Conservation (phyloP, 1,140 invertebrate species). For the Drosophila lacertosa region DNA sequence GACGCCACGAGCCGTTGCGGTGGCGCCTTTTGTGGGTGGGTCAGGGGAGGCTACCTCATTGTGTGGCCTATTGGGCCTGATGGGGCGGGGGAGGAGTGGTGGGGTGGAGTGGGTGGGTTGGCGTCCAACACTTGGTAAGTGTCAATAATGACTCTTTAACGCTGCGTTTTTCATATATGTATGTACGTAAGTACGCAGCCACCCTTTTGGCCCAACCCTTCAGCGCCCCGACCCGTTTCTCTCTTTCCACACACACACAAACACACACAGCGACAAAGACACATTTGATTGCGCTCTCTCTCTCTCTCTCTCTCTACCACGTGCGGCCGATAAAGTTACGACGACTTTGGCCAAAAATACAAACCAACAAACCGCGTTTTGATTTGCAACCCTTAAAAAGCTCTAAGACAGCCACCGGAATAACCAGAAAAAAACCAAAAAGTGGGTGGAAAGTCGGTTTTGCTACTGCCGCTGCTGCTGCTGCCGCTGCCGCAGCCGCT, state of each 20-base stretch:
- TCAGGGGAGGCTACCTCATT: too few relatives aligned
- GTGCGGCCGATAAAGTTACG: slow-evolving; percentile 67
- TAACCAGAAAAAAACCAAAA: slow-evolving; percentile 72
- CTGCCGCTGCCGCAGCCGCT: slow-evolving; percentile 6
- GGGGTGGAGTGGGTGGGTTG: not conserved
- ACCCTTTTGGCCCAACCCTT: slow-evolving; percentile 4
- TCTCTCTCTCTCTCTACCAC: slow-evolving; percentile 10
- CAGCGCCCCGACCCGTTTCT: not conserved
- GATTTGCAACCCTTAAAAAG: slow-evolving; percentile 80
- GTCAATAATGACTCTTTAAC: slow-evolving; percentile 79
- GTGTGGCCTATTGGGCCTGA: too few relatives aligned
- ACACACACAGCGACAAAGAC: slow-evolving; percentile 6
- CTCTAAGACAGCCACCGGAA: slow-evolving; percentile 63
- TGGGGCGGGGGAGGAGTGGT: not conserved
- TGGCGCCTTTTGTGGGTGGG: not conserved
- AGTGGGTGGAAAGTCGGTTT: slow-evolving; percentile 78
- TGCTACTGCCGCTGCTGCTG: slow-evolving; percentile 25
- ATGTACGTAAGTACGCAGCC: not conserved
- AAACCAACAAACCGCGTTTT: slow-evolving; percentile 82
- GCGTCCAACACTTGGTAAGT: slow-evolving; percentile 56
- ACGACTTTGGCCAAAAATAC: slow-evolving; percentile 81
- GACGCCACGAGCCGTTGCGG: not conserved
- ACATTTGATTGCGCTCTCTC: slow-evolving; percentile 10
- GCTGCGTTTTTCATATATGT: slow-evolving; percentile 18
- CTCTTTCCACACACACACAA: not conserved